phyloP scores from a whole-genome alignment of 2,113 vertebrate genomes.

The Argyrosomus japonicus region DNA sequence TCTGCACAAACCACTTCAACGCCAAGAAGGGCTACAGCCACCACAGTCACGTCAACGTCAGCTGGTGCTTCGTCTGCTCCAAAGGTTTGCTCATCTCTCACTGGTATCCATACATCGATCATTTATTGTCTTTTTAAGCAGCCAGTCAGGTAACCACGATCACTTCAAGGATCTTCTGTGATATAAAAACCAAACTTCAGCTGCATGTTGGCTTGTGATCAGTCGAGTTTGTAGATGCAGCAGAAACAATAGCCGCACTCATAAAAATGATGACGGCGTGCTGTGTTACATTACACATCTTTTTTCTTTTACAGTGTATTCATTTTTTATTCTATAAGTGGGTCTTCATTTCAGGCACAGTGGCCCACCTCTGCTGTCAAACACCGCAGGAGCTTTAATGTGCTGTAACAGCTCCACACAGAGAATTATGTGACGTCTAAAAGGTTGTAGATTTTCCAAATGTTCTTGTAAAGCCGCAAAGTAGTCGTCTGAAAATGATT shows the following conservation, averaged over 20 bases:
- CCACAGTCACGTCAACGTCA: constrained; percentile 96
- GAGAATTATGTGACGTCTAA: not conserved
- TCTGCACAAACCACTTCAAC: constrained; percentile 94
- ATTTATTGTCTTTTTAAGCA: not conserved
- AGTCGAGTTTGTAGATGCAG: too few relatives aligned
- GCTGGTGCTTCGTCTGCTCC: constrained; percentile 99
- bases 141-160: not conserved
- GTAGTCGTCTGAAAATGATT: not conserved
- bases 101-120: not conserved
- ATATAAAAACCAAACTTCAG: too few relatives aligned
- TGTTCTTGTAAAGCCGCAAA: not conserved
- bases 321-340: not conserved
- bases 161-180: too few relatives aligned
- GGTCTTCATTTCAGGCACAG: not conserved
- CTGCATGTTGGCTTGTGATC: too few relatives aligned
- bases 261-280: too few relatives aligned
- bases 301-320: too few relatives aligned
- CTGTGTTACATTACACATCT: too few relatives aligned
- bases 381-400: not conserved
- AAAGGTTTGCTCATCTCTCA: constrained; percentile 85
- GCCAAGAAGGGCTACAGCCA: constrained; percentile 94
- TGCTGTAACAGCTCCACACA: not conserved
- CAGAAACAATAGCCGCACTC: too few relatives aligned
- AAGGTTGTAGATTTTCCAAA: not conserved
- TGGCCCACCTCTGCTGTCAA: not conserved